Conservation (phyloP, 1,140 invertebrate genomes). For the Bilobella aurantiaca region DNA sequence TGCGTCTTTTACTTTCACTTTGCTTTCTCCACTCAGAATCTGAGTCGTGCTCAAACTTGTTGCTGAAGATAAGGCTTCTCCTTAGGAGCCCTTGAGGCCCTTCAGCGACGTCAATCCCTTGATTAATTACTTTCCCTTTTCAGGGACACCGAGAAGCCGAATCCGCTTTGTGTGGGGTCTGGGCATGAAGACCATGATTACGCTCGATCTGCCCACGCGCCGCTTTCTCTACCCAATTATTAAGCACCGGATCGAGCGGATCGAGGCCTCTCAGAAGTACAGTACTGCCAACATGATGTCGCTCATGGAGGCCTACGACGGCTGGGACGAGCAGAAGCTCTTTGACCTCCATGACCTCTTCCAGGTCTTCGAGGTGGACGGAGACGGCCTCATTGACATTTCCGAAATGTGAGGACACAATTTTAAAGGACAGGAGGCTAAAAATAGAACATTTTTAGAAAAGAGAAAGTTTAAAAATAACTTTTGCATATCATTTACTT, state of each 20-base stretch:
- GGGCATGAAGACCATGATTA: not conserved
- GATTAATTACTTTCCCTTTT: no score
- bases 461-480: no score
- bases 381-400: constrained; percentile 33
- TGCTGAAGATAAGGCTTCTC: no score
- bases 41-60: no score
- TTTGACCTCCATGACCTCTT: constrained; percentile 32
- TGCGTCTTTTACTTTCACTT: no score
- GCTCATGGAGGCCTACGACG: constrained; percentile 18
- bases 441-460: no score
- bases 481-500: no score
- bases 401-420: constrained; percentile 34
- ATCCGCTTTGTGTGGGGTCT: not conserved
- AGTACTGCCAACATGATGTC: constrained; percentile 22
- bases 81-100: no score
- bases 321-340: constrained; percentile 25
- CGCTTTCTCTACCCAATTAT: constrained; percentile 23
- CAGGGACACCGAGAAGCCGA: not conserved
- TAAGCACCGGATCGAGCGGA: constrained; percentile 22
- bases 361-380: constrained; percentile 33
- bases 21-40: no score
- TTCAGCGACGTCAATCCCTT: no score
- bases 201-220: constrained; percentile 10
- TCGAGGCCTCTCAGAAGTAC: constrained; percentile 28
- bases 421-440: no score